Base-by-base conservation (phyloP, 2,797 vertebrate genomes). In the Arnoldichthys spilopterus region DNA sequence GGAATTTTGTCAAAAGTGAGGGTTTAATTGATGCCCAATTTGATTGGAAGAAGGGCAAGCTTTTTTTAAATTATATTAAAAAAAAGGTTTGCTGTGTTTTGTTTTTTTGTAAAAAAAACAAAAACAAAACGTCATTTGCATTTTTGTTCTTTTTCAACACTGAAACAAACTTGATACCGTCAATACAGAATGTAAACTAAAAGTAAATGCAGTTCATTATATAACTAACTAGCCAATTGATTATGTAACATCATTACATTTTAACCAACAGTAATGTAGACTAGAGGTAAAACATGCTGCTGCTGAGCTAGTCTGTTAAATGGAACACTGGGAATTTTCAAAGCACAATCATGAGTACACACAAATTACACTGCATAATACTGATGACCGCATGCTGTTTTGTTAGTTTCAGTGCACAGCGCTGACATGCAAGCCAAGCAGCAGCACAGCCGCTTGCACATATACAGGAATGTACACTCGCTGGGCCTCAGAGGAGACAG, bases 341-440 rank as follows among this genome's bases (percentile, higher is more conserved):
- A 59, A 40, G 73, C 72, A 80, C 43, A 67, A 72, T 56, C 15
- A 18, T 68, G 45, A 74, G 20, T 32, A 67, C 40, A 30, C 34
- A 59, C 56, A 69, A 62, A 80, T 68, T 58, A 56, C 45, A 74
- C 66, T 15, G 56, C 67, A 70, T 71, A 75, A 76, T 70, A 71
- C 20, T 76, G 78, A 80, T 80, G 78, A 80, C 72, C 47, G 32
- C 73, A 51, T 80, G 66, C 78, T 80, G 78, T 8, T 74, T 59
- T 71, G 72, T 70, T 70, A 80, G 71, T 28, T 47, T 75, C 68
- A 76, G 32, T 18, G 24, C 62, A 61, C 28, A 68, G 64, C 24
- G 74, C 68, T 75, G 66, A 80, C 59, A 62, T 34, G 43, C 59
- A 30, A 74, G 26, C 68, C 24, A 70, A 75, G 72, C 72, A 54